phyloP scores from a whole-genome alignment of 2,113 vertebrate species.

The Ahaetulla prasina region DNA sequence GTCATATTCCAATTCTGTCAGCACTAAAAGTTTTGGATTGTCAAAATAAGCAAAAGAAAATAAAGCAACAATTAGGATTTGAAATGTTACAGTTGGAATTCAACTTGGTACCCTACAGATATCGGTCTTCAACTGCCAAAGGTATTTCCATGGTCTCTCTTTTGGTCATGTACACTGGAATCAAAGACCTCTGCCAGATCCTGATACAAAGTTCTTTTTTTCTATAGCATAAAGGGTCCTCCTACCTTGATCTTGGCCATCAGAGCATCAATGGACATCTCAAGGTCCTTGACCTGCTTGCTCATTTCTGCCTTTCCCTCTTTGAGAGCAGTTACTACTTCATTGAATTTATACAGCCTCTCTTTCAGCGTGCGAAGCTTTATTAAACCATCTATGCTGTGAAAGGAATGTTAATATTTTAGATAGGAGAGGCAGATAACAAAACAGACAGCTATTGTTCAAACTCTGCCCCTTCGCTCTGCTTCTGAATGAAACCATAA shows the following conservation, averaged over 20 bases:
- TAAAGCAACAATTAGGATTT: background rate
- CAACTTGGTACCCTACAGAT: background rate
- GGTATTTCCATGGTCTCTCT: background rate
- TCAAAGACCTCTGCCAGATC: background rate
- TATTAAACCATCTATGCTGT: conserved; percentile 87
- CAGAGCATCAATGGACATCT: conserved; percentile 78
- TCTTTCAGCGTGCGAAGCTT: conserved; percentile 86
- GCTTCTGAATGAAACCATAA: background rate
- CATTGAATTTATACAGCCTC: conserved; percentile 83
- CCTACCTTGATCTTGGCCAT: conserved; percentile 89
- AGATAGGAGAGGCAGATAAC: background rate
- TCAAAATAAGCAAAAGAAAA: background rate
- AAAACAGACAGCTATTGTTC: background rate
- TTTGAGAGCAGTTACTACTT: conserved; percentile 86
- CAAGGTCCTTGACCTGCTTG: conserved; percentile 82
- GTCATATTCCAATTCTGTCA: background rate
- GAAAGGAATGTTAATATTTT: conserved; percentile 17
- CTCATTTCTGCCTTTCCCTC: conserved; percentile 89
- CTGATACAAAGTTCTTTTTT: background rate
- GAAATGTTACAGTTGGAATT: background rate
- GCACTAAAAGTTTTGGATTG: background rate
- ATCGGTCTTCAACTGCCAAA: background rate
- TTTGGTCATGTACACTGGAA: background rate
- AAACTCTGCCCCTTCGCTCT: background rate
- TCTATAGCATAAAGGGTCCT: background rate